Evolutionary conservation across 2,888 invertebrate genomes (phyloP).

Genomic region (Pachliopta kotzebuea): DNA sequence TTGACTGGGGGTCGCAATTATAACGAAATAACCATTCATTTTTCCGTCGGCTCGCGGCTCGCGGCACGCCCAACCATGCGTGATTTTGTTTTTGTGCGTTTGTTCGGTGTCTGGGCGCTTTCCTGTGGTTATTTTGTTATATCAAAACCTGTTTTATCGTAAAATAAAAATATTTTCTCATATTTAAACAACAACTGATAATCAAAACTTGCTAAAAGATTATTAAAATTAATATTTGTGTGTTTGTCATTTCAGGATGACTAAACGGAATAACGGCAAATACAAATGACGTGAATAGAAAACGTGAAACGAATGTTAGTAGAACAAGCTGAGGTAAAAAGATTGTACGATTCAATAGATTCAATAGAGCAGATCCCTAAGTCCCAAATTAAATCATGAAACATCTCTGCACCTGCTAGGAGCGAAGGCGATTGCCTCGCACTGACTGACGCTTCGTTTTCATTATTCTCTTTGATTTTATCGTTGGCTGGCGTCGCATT

Average conservation of each 20-base stretch:
- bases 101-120: conserved; percentile 67
- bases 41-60: conserved; percentile 58
- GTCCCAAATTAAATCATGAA: conserved; percentile 80
- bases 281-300: conserved; percentile 37
- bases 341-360: conserved; percentile 74
- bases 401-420: conserved; percentile 74
- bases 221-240: not conserved
- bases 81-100: conserved; percentile 74
- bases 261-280: conserved; percentile 35
- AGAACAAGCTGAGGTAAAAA: conserved; percentile 60
- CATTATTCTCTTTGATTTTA: conserved; percentile 56
- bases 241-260: conserved; percentile 27
- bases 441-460: conserved; percentile 62
- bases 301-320: conserved; percentile 48
- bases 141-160: conserved; percentile 59
- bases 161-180: conserved; percentile 58
- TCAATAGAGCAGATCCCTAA: conserved; percentile 76
- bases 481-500: conserved; percentile 40
- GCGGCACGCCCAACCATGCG: conserved; percentile 66
- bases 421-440: conserved; percentile 53
- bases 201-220: conserved; percentile 29
- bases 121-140: conserved; percentile 66
- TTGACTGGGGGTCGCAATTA: conserved; percentile 58
- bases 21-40: conserved; percentile 72
- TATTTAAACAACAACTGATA: conserved; percentile 51